phyloP scores from a whole-genome alignment of 2,888 invertebrate species.

The Caenorhabditis sp. region DNA sequence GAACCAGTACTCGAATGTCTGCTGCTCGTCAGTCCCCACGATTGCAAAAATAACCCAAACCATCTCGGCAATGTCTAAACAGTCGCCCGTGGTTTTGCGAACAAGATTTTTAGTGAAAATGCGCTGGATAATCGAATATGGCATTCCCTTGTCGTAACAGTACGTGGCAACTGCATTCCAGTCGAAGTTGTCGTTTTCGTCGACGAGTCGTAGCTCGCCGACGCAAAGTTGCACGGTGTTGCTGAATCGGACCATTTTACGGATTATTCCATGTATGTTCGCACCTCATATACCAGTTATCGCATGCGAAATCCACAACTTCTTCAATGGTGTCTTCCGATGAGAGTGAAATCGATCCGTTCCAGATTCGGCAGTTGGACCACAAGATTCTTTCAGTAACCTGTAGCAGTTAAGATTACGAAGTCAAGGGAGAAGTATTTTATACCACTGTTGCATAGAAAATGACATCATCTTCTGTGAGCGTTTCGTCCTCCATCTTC shows the following conservation, averaged over 20 bases:
- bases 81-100: conserved; percentile 18
- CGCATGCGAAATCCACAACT: conserved; percentile 12
- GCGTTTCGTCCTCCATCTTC: background rate
- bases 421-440: background rate
- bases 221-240: conserved; percentile 17
- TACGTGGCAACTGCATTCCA: conserved; percentile 9
- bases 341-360: conserved; percentile 10
- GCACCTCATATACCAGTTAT: conserved; percentile 39
- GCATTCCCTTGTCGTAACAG: conserved; percentile 38
- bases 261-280: background rate
- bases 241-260: background rate
- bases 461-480: conserved; percentile 3
- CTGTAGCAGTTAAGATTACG: background rate
- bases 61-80: conserved; percentile 10
- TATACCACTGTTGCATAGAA: conserved; percentile 16
- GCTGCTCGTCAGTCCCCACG: conserved; percentile 34
- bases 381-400: conserved; percentile 30
- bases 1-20: conserved; percentile 44
- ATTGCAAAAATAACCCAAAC: conserved; percentile 32
- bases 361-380: conserved; percentile 29
- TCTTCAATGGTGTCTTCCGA: background rate
- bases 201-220: conserved; percentile 14
- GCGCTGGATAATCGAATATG: conserved; percentile 1
- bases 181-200: background rate
- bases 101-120: conserved; percentile 30